A percentile compares a stretch with the other conserved stretches of the same genome.
Evolutionary conservation across 2,888 invertebrate species (phyloP).

Genomic region (Lycophotia porphyrea): DNA sequence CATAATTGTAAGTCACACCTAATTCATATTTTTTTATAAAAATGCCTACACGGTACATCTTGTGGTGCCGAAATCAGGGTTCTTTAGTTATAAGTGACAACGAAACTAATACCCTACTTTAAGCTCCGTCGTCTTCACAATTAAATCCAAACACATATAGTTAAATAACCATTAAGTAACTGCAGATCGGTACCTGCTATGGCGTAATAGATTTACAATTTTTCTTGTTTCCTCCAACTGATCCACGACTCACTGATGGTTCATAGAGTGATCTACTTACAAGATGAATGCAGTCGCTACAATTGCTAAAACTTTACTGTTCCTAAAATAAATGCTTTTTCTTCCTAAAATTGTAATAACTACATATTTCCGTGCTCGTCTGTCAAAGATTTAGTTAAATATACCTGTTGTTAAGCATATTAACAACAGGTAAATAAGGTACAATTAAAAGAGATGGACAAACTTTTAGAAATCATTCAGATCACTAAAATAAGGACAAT

Average conservation of each 20-base stretch:
- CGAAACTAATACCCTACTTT: background rate
- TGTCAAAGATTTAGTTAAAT: too few species aligned
- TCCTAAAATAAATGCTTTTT: background rate
- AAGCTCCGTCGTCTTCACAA: background rate
- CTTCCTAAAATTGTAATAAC: background rate
- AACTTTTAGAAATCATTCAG: too few species aligned
- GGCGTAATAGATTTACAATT: background rate
- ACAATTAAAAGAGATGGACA: too few species aligned
- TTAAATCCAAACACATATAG: background rate
- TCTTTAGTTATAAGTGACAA: background rate
- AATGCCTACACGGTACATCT: background rate
- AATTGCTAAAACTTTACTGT: background rate
- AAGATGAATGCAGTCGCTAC: background rate
- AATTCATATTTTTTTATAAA: background rate
- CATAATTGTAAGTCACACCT: conserved; percentile 5
- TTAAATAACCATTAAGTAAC: conserved; percentile 9
- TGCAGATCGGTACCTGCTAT: conserved; percentile 1
- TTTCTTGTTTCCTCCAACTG: conserved; percentile 15
- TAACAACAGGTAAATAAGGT: too few species aligned
- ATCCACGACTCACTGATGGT: background rate
- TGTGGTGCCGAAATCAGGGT: background rate
- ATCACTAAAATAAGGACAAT: too few species aligned
- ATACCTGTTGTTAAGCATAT: too few species aligned
- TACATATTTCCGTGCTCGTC: background rate
- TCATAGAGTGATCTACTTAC: background rate